Evolutionary conservation across 2,113 vertebrate genomes (phyloP), one percentile per base, ranked within the genome.

Genomic region (Camelus bactrianus): DNA sequence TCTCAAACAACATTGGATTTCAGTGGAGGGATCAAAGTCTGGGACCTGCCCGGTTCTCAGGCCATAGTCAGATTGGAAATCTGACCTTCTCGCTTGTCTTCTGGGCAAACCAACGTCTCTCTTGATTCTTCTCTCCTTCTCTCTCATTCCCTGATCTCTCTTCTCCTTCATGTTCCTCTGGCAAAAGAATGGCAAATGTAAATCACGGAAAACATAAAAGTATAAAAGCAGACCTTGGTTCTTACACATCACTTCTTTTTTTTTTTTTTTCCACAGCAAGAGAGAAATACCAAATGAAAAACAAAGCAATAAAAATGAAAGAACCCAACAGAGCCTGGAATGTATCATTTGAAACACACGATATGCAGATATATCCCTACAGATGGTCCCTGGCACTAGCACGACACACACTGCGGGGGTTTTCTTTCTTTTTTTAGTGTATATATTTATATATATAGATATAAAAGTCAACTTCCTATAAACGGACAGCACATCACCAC

Each of bases 401-500:
- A 99, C 98, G 82, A 98, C 95, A 98, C 98, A 97, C 97, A 98
- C 98, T 98, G 98, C 96, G 98, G 96, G 96, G 82, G 70, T 6
- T 65, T 76, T 70, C 62, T 56, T 89, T 96, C 91, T 70, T 56
- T 93, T 93, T 91, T 89, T 24, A 93, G 92, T 56, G 22, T 91
- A 26, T 93, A 60, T 92, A 75, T 42, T 42, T 94, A 96, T 97
- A 97, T 99, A 99, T 99, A 99, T 98, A 98, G 54, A 94, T 82
- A 94, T 65, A 99, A 84, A 97, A 62, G 97, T 89, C 97, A 50
- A 97, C 98, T 99, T 98, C 98, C 99, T 99, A 99, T 99, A 99
- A 99, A 99, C 98, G 98, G 98, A 99, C 98, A 98, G 97, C 98
- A 99, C 98, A 95, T 98, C 98, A 99, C 99, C 98, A 98, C 98